A percentile compares a stretch with the other conserved stretches of the same genome.
phyloP scores from a whole-genome alignment of 2,888 invertebrate genomes.

The Zaprionus lineosus region DNA sequence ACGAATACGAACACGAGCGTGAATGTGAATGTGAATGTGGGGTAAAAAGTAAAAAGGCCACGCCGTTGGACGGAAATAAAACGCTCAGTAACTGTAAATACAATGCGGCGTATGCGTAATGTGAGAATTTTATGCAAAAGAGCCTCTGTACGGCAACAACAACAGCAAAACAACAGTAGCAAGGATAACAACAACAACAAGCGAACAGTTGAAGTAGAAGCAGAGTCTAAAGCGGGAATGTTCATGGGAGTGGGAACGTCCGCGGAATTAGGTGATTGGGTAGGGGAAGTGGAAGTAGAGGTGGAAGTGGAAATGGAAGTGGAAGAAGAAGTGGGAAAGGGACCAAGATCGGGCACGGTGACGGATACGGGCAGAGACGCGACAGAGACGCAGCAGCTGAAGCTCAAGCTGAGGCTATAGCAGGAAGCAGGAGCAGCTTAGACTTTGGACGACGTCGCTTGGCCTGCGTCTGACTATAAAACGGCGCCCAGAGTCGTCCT shows the following conservation, averaged over 20 bases:
- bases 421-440: conserved; percentile 41
- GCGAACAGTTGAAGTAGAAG: not conserved
- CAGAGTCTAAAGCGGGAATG: no score
- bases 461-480: conserved; percentile 66
- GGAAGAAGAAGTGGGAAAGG: no score
- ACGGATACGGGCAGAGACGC: no score
- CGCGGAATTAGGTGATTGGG: no score
- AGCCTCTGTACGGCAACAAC: conserved; percentile 45
- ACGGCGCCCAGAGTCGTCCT: conserved; percentile 60
- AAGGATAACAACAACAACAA: conserved; percentile 12
- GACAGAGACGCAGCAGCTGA: not conserved
- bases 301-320: no score
- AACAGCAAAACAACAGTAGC: conserved; percentile 19
- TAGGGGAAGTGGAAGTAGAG: no score
- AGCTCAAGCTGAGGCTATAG: not conserved
- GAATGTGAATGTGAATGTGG: no score
- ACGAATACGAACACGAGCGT: no score
- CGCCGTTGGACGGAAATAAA: conserved; percentile 65
- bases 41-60: conserved; percentile 37
- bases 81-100: conserved; percentile 75
- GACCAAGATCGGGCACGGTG: no score
- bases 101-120: conserved; percentile 75
- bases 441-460: conserved; percentile 52
- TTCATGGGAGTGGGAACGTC: no score
- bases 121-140: conserved; percentile 76